These are phyloP conservation scores for Parasteatoda lunata DNA, from an alignment of 2,888 invertebrate species.

Conservation along the genomic window DNA sequence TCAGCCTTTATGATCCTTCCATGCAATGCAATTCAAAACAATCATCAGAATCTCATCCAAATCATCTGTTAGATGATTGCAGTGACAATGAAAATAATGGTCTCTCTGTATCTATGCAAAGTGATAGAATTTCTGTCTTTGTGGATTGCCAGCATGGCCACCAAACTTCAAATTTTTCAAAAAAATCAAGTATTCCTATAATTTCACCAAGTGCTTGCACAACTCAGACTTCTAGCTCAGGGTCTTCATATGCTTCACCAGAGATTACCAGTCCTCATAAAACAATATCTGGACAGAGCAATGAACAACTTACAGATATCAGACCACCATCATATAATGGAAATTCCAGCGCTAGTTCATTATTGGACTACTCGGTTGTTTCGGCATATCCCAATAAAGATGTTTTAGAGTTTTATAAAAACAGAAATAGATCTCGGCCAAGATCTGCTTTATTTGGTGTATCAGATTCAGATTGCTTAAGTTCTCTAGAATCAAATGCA, in stretches of 20 bases:
- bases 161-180: slow-evolving; percentile 61
- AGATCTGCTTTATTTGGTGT: slow-evolving; percentile 71
- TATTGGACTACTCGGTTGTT: slow-evolving; percentile 78
- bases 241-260: slow-evolving; percentile 68
- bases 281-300: slow-evolving; percentile 62
- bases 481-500: slow-evolving; percentile 71
- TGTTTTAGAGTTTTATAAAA: slow-evolving; percentile 78
- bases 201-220: slow-evolving; percentile 66
- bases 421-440: slow-evolving; percentile 74
- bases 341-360: slow-evolving; percentile 74
- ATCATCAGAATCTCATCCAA: slow-evolving; percentile 54
- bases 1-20: slow-evolving; percentile 63
- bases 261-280: slow-evolving; percentile 66
- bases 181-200: slow-evolving; percentile 66
- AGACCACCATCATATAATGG: slow-evolving; percentile 68
- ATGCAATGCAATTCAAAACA: slow-evolving; percentile 40
- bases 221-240: slow-evolving; percentile 61
- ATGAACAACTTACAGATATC: slow-evolving; percentile 63
- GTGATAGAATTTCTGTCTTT: slow-evolving; percentile 65
- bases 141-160: slow-evolving; percentile 59
- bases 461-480: slow-evolving; percentile 79
- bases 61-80: slow-evolving; percentile 60
- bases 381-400: slow-evolving; percentile 77
- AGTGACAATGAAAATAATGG: slow-evolving; percentile 68
- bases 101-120: slow-evolving; percentile 63